phyloP scores from a whole-genome alignment of 2,797 vertebrate species.

The Rhinatrema bivittatum region DNA sequence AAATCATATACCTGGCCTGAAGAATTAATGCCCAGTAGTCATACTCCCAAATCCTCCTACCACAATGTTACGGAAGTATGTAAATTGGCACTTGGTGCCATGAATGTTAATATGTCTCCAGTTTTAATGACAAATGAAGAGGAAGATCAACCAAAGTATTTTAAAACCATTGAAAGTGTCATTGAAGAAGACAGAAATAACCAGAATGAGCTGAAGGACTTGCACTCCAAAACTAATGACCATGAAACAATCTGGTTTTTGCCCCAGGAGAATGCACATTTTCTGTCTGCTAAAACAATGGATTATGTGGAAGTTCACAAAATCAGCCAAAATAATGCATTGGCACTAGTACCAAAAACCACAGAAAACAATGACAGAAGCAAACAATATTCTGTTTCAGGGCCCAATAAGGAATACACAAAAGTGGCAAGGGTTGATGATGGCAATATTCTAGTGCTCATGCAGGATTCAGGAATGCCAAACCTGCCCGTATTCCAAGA shows the following conservation, averaged over 20 bases:
- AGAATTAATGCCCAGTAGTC: slow-evolving; percentile 42
- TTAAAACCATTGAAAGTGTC: slow-evolving; percentile 15
- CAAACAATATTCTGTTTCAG: slow-evolving; percentile 16
- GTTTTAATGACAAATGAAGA: slow-evolving; percentile 29
- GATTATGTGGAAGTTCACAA: slow-evolving; percentile 85
- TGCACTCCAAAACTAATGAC: slow-evolving; percentile 25
- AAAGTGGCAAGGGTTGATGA: slow-evolving; percentile 67
- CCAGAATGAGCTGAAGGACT: slow-evolving; percentile 16
- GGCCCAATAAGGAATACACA: slow-evolving; percentile 67
- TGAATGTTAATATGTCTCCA: slow-evolving; percentile 11
- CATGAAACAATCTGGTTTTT: slow-evolving; percentile 14
- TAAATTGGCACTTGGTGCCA: slow-evolving; percentile 17
- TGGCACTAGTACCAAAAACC: slow-evolving; percentile 65
- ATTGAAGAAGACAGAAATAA: slow-evolving; percentile 1
- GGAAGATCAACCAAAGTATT: slow-evolving; percentile 7
- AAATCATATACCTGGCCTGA: slow-evolving; percentile 67
- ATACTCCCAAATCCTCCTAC: slow-evolving; percentile 44
- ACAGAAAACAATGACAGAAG: slow-evolving; percentile 23
- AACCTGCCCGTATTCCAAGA: slow-evolving; percentile 33
- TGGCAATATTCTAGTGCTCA: slow-evolving; percentile 66
- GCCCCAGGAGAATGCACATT: slow-evolving; percentile 20
- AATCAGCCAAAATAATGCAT: slow-evolving; percentile 57
- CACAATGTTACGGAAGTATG: slow-evolving; percentile 48
- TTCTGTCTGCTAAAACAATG: slow-evolving; percentile 34
- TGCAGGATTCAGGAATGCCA: slow-evolving; percentile 43